Evolutionary conservation across 2,888 invertebrate species (phyloP).

Genomic region (Dione vanillae): DNA sequence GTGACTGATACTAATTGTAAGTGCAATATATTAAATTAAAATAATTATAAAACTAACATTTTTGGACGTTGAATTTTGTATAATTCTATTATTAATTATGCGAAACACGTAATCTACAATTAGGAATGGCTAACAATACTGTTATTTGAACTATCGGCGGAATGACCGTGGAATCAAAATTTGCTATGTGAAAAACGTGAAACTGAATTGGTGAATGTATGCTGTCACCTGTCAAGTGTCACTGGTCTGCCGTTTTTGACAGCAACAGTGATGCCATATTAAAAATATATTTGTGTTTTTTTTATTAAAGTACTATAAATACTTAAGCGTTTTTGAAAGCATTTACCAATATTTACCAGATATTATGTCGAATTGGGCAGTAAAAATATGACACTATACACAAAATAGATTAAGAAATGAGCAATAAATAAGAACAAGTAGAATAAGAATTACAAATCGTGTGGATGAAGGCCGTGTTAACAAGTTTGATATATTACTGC

Average conservation of each 20-base stretch:
- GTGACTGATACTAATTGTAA: background rate
- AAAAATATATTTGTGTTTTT: too few relatives aligned
- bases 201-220: background rate
- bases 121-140: slow-evolving; percentile 22
- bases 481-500: too few relatives aligned
- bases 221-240: slow-evolving; percentile 10
- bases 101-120: slow-evolving; percentile 24
- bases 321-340: too few relatives aligned
- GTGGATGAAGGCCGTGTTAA: too few relatives aligned
- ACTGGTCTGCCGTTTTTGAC: background rate
- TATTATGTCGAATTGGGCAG: too few relatives aligned
- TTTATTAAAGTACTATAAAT: too few relatives aligned
- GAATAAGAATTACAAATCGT: too few relatives aligned
- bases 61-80: slow-evolving; percentile 5
- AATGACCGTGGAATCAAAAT: slow-evolving; percentile 29
- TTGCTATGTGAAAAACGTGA: slow-evolving; percentile 10
- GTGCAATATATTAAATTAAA: slow-evolving; percentile 14
- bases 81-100: slow-evolving; percentile 3
- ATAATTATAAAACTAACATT: slow-evolving; percentile 34
- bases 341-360: too few relatives aligned
- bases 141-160: slow-evolving; percentile 34
- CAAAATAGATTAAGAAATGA: too few relatives aligned
- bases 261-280: background rate
- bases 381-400: too few relatives aligned
- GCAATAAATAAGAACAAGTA: too few relatives aligned